Base-by-base conservation (phyloP, 2,888 invertebrate genomes). In the Drepana falcataria region DNA sequence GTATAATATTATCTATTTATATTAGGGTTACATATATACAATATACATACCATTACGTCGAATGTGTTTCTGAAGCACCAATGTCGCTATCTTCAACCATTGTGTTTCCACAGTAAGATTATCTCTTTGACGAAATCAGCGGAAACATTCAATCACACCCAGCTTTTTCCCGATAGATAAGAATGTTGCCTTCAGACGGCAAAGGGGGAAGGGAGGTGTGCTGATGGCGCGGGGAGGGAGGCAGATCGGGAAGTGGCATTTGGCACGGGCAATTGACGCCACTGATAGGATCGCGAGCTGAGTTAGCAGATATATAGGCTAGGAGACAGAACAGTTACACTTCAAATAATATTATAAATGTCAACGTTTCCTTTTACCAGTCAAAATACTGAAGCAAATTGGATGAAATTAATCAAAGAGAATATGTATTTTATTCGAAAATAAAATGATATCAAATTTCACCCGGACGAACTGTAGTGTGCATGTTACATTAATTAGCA, bases 191-290 rank as follows among this genome's bases (percentile, higher is more conserved):
- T 74, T 60, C 57, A 57, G 65, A 60, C 63, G 67, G 59, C 60
- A 52, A 53, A 56, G 56, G 55, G 58, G 65, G 63, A 58, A 60
- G 54, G 59, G 63, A 61, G 65, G 51, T 41, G 51, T 33, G 21
- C 40, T 51, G 7, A 41, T 9, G 61, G 69, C 58, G 62, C 59
- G 59, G 59, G 64, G 68, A 66, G 67, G 60, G 68, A 60, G 63
- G 68, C 68, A 71, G 56, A 71, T 71, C 68, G 69, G 85, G 82
- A 85, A 85, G 88, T 86, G 86, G 87, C 87, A 86, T 90, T 89
- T 91, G 91, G 91, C 91, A 91, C 91, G 91, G 87, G 91, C 91
- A 90, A 91, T 91, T 91, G 91, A 91, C 89, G 89, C 79, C 80
- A 74, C 84, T 91, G 91, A 91, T 91, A 91, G 89, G 83, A 91